Conservation (phyloP, 2,113 vertebrate genomes). For the Chaetodon auriga region DNA sequence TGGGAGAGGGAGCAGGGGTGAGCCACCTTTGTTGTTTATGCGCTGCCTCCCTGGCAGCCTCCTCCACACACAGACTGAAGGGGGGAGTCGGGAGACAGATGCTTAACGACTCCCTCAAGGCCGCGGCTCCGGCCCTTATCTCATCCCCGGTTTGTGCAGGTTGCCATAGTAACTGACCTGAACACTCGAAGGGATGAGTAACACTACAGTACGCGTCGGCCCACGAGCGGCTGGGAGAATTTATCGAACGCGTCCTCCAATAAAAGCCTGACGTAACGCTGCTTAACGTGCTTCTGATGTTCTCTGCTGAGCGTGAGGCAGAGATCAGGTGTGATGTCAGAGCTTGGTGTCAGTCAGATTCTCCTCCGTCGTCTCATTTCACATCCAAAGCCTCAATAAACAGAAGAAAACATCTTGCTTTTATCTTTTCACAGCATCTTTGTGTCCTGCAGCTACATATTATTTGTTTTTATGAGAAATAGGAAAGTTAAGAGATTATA, state of each 20-base stretch:
- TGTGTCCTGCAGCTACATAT: too few species aligned
- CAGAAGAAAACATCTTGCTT: too few species aligned
- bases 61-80: slow-evolving; percentile 70
- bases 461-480: too few species aligned
- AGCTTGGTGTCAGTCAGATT: background rate
- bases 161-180: slow-evolving; percentile 85
- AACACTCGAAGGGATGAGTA: slow-evolving; percentile 78
- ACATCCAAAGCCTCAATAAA: too few species aligned
- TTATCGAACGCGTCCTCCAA: slow-evolving; percentile 54
- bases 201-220: slow-evolving; percentile 69
- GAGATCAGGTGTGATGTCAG: background rate
- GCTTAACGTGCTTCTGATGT: slow-evolving; percentile 39
- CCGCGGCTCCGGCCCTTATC: slow-evolving; percentile 82
- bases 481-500: too few species aligned
- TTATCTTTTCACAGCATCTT: too few species aligned
- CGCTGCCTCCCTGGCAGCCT: slow-evolving; percentile 69
- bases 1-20: slow-evolving; percentile 71
- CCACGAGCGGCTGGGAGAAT: slow-evolving; percentile 70
- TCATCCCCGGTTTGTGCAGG: slow-evolving; percentile 83
- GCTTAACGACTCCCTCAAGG: slow-evolving; percentile 86
- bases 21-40: slow-evolving; percentile 81
- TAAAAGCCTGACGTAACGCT: slow-evolving; percentile 51
- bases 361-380: background rate
- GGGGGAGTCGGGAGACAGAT: slow-evolving; percentile 84
- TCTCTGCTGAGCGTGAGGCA: background rate